Evolutionary conservation across 2,797 vertebrate species (phyloP).

Genomic region (Pempheris klunzingeri): DNA sequence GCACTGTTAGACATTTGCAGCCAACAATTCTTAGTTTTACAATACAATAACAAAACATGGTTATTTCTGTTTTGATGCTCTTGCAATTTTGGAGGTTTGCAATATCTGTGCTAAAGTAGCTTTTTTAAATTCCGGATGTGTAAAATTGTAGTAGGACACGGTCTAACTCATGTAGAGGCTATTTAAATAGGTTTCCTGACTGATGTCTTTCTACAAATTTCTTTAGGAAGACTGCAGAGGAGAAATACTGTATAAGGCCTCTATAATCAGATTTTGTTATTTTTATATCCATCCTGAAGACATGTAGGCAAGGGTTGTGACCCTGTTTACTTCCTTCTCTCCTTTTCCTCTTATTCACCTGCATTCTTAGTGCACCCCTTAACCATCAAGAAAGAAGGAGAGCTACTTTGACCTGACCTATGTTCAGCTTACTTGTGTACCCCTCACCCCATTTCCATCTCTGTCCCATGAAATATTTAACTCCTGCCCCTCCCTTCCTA

Average conservation of each 20-base stretch:
- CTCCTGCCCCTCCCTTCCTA: slow-evolving; percentile 40
- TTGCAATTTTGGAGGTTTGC: slow-evolving; percentile 11
- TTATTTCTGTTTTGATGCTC: slow-evolving; percentile 34
- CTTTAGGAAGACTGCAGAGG: slow-evolving; percentile 13
- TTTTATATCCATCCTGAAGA: slow-evolving; percentile 32
- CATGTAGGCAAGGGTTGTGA: slow-evolving; percentile 23
- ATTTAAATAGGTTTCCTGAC: slow-evolving; percentile 8
- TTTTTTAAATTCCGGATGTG: slow-evolving; percentile 18
- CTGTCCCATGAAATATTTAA: slow-evolving; percentile 75
- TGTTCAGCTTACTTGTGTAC: slow-evolving; percentile 39
- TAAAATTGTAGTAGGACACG: background rate
- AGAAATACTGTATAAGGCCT: slow-evolving; percentile 18
- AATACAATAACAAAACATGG: slow-evolving; percentile 27
- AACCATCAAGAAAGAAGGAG: slow-evolving; percentile 22
- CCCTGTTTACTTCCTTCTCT: slow-evolving; percentile 34
- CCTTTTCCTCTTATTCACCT: slow-evolving; percentile 20
- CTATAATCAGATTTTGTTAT: slow-evolving; percentile 28
- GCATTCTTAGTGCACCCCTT: slow-evolving; percentile 7
- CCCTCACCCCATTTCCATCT: slow-evolving; percentile 56
- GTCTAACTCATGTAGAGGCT: background rate
- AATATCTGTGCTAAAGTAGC: slow-evolving; percentile 13
- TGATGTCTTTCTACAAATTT: slow-evolving; percentile 14
- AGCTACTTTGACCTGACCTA: slow-evolving; percentile 57
- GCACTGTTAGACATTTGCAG: slow-evolving; percentile 59
- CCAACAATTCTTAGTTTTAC: slow-evolving; percentile 62